Evolutionary conservation across 2,113 vertebrate genomes (phyloP).

Genomic region (Solea senegalensis): DNA sequence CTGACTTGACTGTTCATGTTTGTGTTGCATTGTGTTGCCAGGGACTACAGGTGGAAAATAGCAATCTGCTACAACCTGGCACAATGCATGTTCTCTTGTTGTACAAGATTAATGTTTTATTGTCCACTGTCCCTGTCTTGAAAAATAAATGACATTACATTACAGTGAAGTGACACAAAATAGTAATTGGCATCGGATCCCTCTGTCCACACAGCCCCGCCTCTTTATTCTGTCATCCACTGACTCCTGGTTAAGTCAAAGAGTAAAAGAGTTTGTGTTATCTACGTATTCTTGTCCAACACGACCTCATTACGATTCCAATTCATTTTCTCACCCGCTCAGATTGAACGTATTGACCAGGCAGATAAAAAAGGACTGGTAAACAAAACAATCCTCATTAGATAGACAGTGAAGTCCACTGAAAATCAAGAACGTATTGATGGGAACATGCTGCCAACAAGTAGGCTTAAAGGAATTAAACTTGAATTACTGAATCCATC

Average conservation of each 20-base stretch:
- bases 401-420: slow-evolving; percentile 52
- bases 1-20: too few species aligned
- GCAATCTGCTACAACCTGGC: too few species aligned
- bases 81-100: too few species aligned
- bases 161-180: too few species aligned
- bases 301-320: slow-evolving; percentile 62
- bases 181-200: too few species aligned
- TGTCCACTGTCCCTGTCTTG: too few species aligned
- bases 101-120: too few species aligned
- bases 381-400: slow-evolving; percentile 72
- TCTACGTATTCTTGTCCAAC: slow-evolving; percentile 45
- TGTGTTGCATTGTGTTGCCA: too few species aligned
- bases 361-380: slow-evolving; percentile 52
- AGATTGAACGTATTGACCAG: slow-evolving; percentile 71
- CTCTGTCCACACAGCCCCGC: too few species aligned
- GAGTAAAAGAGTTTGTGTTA: neutral
- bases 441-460: slow-evolving; percentile 52
- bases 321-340: slow-evolving; percentile 68
- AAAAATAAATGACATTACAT: too few species aligned
- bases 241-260: neutral
- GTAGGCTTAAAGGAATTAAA: slow-evolving; percentile 63
- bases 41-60: too few species aligned
- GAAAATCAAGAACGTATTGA: slow-evolving; percentile 71
- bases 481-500: slow-evolving; percentile 52
- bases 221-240: neutral